Percentiles rank a stretch among this genome's conserved stretches.
These are phyloP conservation scores for Kryptopterus vitreolus DNA, from an alignment of 2,797 vertebrate genomes.

Conservation along the genomic window DNA sequence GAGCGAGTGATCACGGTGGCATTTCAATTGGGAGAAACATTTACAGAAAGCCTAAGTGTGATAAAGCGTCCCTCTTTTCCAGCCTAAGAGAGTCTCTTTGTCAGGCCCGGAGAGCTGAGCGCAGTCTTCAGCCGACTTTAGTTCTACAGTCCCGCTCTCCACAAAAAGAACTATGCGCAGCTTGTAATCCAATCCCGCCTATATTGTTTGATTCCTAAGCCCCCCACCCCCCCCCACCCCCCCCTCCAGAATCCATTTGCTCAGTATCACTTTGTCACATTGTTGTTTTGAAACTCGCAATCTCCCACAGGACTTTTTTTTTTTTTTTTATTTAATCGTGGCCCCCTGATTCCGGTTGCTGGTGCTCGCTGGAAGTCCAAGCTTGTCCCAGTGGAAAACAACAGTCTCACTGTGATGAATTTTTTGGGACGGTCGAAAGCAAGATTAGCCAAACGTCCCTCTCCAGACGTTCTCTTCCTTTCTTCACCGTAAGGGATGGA, in stretches of 20 bases:
- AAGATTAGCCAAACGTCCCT: background rate
- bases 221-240: no score
- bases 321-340: constrained; percentile 42
- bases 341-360: constrained; percentile 18
- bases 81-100: constrained; percentile 50
- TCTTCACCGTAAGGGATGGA: background rate
- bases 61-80: constrained; percentile 45
- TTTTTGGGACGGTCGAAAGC: constrained; percentile 15
- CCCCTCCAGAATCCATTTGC: constrained; percentile 61
- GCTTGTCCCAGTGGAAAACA: constrained; percentile 38
- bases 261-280: constrained; percentile 61
- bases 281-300: constrained; percentile 43
- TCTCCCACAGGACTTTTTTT: constrained; percentile 54
- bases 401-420: constrained; percentile 49
- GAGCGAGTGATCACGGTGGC: background rate
- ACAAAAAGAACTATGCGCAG: constrained; percentile 60
- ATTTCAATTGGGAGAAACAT: constrained; percentile 46
- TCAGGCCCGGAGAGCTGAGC: constrained; percentile 41
- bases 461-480: constrained; percentile 19
- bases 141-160: constrained; percentile 32
- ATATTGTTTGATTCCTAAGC: constrained; percentile 63
- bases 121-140: constrained; percentile 37
- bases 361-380: constrained; percentile 28
- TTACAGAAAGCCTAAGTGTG: constrained; percentile 46
- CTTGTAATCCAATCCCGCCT: constrained; percentile 59